Evolutionary conservation across 1,140 invertebrate species (phyloP).

Genomic region (Drepana arcuata): DNA sequence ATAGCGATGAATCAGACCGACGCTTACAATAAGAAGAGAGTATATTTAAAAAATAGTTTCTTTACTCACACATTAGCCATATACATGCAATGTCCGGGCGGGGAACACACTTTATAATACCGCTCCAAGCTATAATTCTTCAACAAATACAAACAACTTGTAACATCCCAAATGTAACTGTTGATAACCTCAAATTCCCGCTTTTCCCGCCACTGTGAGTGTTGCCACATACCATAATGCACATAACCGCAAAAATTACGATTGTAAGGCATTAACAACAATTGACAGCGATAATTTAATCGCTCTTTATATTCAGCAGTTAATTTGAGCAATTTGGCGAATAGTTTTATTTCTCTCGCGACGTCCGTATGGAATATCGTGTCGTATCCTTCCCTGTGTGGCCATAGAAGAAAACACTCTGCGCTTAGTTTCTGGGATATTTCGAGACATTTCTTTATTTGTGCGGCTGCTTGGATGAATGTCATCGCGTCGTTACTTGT

Average conservation of each 20-base stretch:
- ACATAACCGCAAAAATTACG: constrained; percentile 18
- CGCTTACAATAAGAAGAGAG: too few relatives aligned
- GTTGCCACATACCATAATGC: constrained; percentile 19
- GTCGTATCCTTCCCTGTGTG: constrained; percentile 75
- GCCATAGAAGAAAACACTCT: constrained; percentile 77
- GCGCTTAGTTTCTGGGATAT: constrained; percentile 75
- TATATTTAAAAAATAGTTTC: too few relatives aligned
- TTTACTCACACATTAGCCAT: constrained; percentile 64
- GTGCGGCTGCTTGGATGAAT: constrained; percentile 74
- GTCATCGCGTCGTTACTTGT: constrained; percentile 75
- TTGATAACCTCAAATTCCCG: constrained; percentile 23
- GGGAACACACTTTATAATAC: constrained; percentile 76
- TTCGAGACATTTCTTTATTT: constrained; percentile 77
- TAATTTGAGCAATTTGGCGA: constrained; percentile 76
- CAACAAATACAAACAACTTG: constrained; percentile 76
- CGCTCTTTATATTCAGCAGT: constrained; percentile 77
- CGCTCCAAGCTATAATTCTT: constrained; percentile 76
- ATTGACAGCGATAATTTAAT: constrained; percentile 75
- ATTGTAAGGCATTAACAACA: constrained; percentile 70
- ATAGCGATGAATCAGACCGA: too few relatives aligned
- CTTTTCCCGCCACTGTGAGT: constrained; percentile 16
- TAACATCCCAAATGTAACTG: constrained; percentile 76
- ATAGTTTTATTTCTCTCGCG: constrained; percentile 74
- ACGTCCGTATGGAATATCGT: constrained; percentile 75
- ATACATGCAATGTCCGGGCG: constrained; percentile 73